These are phyloP conservation scores for Zoanthus solanderi DNA, from an alignment of 92 coral and sea anemone genomes.

Conservation along the genomic window DNA sequence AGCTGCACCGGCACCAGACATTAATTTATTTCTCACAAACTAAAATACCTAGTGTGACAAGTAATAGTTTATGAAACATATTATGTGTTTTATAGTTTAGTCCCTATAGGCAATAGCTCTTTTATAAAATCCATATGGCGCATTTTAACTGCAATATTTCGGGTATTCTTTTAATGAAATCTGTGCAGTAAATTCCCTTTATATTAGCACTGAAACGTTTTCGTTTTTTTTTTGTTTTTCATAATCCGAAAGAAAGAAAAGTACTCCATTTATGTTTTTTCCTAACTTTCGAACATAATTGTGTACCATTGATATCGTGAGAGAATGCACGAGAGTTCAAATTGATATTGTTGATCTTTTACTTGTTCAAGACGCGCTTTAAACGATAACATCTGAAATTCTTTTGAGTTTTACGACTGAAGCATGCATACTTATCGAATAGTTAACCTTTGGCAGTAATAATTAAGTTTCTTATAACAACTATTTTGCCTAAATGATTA, in stretches of 20 bases:
- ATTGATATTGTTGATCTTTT: background rate
- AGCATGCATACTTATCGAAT: too few relatives aligned
- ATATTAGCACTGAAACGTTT: background rate
- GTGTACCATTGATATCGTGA: conserved; percentile 20
- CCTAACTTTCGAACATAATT: background rate
- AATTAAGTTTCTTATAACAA: too few relatives aligned
- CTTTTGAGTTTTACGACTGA: background rate
- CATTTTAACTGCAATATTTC: background rate
- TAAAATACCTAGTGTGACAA: background rate
- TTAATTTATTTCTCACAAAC: background rate
- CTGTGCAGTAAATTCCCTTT: too few relatives aligned
- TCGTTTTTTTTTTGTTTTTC: background rate
- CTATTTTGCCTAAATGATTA: too few relatives aligned
- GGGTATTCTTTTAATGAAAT: background rate
- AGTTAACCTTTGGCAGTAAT: background rate
- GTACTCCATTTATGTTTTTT: background rate
- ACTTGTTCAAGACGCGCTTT: background rate
- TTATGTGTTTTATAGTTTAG: background rate
- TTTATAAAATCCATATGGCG: conserved; percentile 31
- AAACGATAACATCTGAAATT: background rate
- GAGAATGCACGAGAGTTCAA: background rate
- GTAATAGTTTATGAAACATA: background rate
- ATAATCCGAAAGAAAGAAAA: background rate
- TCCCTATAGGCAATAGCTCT: background rate
- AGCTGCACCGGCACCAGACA: background rate